phyloP scores from a whole-genome alignment of 2,113 vertebrate species.

The Sciurus niger region DNA sequence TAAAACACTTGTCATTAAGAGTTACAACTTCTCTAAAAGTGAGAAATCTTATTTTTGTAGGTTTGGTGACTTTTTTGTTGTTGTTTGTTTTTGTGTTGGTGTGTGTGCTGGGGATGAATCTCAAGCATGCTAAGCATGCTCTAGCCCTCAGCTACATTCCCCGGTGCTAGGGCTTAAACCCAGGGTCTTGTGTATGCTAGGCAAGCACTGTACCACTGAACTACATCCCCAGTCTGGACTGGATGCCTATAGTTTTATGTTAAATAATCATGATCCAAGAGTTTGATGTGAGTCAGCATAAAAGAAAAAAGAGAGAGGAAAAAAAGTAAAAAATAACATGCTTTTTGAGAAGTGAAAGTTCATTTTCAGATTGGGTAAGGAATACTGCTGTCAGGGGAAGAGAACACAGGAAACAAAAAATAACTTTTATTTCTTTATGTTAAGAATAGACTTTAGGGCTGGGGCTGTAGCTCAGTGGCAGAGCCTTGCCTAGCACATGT shows the following conservation, averaged over 20 bases:
- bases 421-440: slow-evolving; percentile 47
- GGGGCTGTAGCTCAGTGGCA: no score
- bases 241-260: neutral
- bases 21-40: slow-evolving; percentile 38
- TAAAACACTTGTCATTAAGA: neutral
- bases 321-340: neutral
- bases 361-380: neutral
- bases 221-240: neutral
- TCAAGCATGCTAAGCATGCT: neutral
- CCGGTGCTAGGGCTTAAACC: neutral
- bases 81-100: neutral
- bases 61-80: neutral
- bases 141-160: neutral
- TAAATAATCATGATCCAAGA: neutral
- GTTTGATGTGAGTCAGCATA: slow-evolving; percentile 18
- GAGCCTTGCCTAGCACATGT: no score
- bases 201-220: neutral
- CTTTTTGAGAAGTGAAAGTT: slow-evolving; percentile 73
- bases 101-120: neutral
- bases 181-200: neutral
- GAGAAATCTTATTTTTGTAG: neutral
- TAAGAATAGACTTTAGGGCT: neutral
- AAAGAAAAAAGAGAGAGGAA: neutral
- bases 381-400: slow-evolving; percentile 19
- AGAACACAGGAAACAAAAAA: slow-evolving; percentile 65